Percentiles rank a stretch among this genome's conserved stretches.
phyloP scores from a whole-genome alignment of 2,888 invertebrate genomes.

The Hirudinaria manillensis region DNA sequence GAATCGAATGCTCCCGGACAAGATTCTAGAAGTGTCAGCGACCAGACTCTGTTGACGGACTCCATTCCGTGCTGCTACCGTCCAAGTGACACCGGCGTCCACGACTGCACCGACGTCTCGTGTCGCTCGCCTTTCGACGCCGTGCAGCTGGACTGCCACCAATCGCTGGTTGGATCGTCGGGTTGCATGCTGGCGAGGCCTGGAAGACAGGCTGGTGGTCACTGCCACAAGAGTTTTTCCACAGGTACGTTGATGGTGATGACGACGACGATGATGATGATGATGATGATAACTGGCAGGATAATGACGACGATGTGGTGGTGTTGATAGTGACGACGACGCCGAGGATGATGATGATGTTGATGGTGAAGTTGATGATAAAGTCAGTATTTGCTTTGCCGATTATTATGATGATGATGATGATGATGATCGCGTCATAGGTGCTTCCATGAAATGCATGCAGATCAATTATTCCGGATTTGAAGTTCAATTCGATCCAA shows the following conservation, averaged over 20 bases:
- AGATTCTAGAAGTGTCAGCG: too few relatives aligned
- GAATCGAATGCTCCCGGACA: too few relatives aligned
- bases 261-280: not conserved
- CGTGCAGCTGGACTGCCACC: not conserved
- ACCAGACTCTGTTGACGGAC: too few relatives aligned
- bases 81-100: too few relatives aligned
- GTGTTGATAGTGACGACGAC: constrained; percentile 12
- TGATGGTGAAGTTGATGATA: constrained; percentile 12
- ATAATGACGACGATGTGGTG: constrained; percentile 21
- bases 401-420: constrained; percentile 17
- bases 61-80: too few relatives aligned
- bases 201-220: not conserved
- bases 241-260: constrained; percentile 13
- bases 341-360: constrained; percentile 18
- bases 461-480: too few relatives aligned
- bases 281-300: constrained; percentile 25
- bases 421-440: not conserved
- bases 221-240: not conserved
- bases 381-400: not conserved
- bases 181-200: not conserved
- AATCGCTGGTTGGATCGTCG: not conserved
- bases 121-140: not conserved
- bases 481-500: too few relatives aligned
- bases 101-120: too few relatives aligned
- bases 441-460: too few relatives aligned